Evolutionary conservation across 2,797 vertebrate genomes (phyloP).

Genomic region (Allobates femoralis): DNA sequence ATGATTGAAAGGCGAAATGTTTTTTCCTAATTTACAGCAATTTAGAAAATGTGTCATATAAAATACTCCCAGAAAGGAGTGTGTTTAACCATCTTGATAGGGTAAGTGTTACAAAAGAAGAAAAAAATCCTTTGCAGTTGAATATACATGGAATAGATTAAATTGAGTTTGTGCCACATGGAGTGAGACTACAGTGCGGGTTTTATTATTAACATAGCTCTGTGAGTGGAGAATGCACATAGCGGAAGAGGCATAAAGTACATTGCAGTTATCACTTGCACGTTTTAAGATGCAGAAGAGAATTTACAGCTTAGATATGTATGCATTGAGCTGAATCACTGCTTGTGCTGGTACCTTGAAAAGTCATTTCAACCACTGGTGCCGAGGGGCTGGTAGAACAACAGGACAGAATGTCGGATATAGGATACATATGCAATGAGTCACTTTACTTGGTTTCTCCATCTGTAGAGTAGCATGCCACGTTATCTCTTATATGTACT

Average conservation of each 20-base stretch:
- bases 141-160: slow-evolving; percentile 32
- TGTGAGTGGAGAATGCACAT: neutral
- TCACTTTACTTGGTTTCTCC: neutral
- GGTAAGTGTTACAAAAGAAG: slow-evolving; percentile 26
- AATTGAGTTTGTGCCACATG: neutral
- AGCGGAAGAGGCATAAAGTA: neutral
- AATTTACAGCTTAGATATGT: slow-evolving; percentile 14
- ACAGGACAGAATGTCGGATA: neutral
- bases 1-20: slow-evolving; percentile 34
- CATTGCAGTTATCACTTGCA: neutral
- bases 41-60: slow-evolving; percentile 36
- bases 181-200: slow-evolving; percentile 9
- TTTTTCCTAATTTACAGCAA: slow-evolving; percentile 50
- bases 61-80: slow-evolving; percentile 30
- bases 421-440: neutral
- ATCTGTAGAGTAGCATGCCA: no score
- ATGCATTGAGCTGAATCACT: neutral
- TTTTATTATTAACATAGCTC: slow-evolving; percentile 29
- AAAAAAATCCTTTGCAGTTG: slow-evolving; percentile 36
- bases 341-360: neutral
- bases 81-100: slow-evolving; percentile 39
- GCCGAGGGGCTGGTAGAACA: neutral
- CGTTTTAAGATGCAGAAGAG: slow-evolving; percentile 12
- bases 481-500: neutral
- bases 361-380: neutral